These are phyloP conservation scores for Drosophila neonasuta DNA, from an alignment of 2,888 invertebrate species.

Conservation along the genomic window DNA sequence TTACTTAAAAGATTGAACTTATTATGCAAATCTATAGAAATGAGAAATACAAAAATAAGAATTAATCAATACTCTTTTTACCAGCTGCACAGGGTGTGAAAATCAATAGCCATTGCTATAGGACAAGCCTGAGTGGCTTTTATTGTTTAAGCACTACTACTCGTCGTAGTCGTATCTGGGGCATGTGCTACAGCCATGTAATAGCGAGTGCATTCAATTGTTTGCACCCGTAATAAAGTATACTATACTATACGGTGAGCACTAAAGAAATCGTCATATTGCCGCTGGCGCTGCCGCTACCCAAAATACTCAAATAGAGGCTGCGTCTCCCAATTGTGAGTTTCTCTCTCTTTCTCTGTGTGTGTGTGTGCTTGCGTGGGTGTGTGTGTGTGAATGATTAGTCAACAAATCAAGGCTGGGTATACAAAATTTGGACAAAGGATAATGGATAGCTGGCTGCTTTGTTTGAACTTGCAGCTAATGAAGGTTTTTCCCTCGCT, in stretches of 20 bases:
- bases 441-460: constrained; percentile 17
- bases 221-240: constrained; percentile 23
- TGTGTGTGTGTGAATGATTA: constrained; percentile 16
- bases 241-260: constrained; percentile 4
- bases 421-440: constrained; percentile 25
- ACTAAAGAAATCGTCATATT: constrained; percentile 12
- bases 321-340: neutral
- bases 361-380: neutral
- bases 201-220: constrained; percentile 31
- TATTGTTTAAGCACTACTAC: constrained; percentile 55
- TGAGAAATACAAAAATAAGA: neutral
- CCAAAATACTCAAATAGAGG: constrained; percentile 9
- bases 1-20: no score
- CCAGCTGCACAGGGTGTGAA: constrained; percentile 19
- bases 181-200: constrained; percentile 38
- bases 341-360: neutral
- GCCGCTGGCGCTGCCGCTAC: constrained; percentile 7
- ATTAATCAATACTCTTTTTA: neutral
- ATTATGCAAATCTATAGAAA: no score
- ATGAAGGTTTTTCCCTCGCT: constrained; percentile 17
- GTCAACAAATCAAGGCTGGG: constrained; percentile 22
- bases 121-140: constrained; percentile 51
- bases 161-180: constrained; percentile 20
- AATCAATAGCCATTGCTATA: constrained; percentile 55
- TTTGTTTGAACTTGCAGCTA: constrained; percentile 17